Percentiles rank a stretch among this genome's conserved stretches.
Evolutionary conservation across 2,888 invertebrate genomes (phyloP).

Genomic region (Calephelis perditalis): DNA sequence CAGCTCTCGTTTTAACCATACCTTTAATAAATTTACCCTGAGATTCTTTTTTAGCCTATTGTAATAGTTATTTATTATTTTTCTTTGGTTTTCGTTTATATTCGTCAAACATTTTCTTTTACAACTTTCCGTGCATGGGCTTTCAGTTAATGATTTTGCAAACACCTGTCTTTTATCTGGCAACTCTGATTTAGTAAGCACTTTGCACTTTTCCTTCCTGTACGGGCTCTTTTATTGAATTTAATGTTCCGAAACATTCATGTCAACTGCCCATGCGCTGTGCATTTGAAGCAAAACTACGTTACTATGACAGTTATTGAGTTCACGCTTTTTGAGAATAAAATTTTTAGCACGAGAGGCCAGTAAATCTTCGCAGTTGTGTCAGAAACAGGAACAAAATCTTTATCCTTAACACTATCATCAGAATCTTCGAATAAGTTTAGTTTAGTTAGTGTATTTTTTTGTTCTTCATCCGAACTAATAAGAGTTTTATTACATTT

Average conservation of each 20-base stretch:
- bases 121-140: background rate
- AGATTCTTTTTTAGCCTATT: background rate
- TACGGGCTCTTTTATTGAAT: too few species aligned
- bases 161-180: background rate
- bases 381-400: background rate
- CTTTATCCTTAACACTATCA: background rate
- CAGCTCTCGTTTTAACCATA: background rate
- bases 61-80: slow-evolving; percentile 1
- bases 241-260: too few species aligned
- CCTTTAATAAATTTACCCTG: background rate
- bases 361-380: slow-evolving; percentile 1
- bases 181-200: too few species aligned
- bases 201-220: too few species aligned
- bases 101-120: background rate
- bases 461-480: slow-evolving; percentile 1
- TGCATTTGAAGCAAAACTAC: background rate
- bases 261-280: too few species aligned
- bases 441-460: slow-evolving; percentile 5
- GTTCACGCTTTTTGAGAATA: background rate
- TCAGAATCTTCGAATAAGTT: slow-evolving; percentile 1
- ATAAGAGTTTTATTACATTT: background rate
- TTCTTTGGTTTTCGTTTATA: background rate
- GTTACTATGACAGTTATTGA: background rate
- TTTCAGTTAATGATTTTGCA: background rate
- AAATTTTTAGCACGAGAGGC: background rate